Evolutionary conservation across 2,888 invertebrate genomes (phyloP).

Genomic region (Ceraclea dissimilis): DNA sequence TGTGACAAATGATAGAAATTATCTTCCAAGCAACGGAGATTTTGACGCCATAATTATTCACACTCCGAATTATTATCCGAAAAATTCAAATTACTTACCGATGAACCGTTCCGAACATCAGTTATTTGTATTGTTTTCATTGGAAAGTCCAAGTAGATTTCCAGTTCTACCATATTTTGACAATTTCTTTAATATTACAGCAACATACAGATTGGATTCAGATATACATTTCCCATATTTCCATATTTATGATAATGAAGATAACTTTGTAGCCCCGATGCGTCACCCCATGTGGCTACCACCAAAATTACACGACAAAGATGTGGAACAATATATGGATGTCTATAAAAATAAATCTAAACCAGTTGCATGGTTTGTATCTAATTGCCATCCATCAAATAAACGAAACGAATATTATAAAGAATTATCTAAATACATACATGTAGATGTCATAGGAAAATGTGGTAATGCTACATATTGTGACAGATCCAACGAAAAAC

Average conservation of each 20-base stretch:
- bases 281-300: conserved; percentile 29
- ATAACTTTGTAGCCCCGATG: conserved; percentile 30
- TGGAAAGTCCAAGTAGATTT: conserved; percentile 38
- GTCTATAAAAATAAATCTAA: conserved; percentile 34
- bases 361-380: conserved; percentile 51
- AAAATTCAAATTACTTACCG: conserved; percentile 32
- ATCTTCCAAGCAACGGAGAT: conserved; percentile 33
- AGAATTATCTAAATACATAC: conserved; percentile 48
- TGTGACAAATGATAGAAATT: conserved; percentile 35
- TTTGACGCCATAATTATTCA: conserved; percentile 50
- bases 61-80: conserved; percentile 35
- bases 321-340: neutral
- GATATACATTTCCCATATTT: conserved; percentile 42
- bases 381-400: conserved; percentile 41
- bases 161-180: conserved; percentile 28
- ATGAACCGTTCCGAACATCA: conserved; percentile 34
- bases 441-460: conserved; percentile 53
- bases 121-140: conserved; percentile 41
- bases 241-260: conserved; percentile 31
- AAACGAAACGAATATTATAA: conserved; percentile 37
- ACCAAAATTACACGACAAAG: neutral
- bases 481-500: conserved; percentile 22
- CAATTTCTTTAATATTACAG: conserved; percentile 49
- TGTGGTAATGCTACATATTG: conserved; percentile 44
- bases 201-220: conserved; percentile 48